A percentile compares a stretch with the other conserved stretches of the same genome.
phyloP scores from a whole-genome alignment of 92 coral and sea anemone species.

The Micromussa lordhowensis region DNA sequence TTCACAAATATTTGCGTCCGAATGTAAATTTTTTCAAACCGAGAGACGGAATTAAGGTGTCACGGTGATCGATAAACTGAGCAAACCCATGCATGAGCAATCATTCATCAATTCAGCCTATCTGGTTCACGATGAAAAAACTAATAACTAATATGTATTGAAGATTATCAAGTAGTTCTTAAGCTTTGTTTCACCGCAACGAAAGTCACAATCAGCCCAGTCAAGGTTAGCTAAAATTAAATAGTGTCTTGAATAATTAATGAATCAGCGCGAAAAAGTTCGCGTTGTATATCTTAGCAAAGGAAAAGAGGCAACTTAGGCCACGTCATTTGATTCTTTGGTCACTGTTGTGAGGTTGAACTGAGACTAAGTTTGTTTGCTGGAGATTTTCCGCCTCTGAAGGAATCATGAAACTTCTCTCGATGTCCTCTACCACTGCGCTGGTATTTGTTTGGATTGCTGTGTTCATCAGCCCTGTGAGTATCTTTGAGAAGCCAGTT shows the following conservation, averaged over 20 bases:
- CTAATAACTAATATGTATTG: no score
- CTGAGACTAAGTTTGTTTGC: neutral
- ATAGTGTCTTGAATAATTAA: neutral
- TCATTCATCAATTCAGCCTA: neutral
- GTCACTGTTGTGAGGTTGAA: neutral
- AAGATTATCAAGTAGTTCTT: no score
- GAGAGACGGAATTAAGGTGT: neutral
- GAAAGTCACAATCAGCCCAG: neutral
- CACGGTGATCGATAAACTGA: no score
- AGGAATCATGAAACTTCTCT: neutral
- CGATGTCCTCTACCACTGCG: neutral
- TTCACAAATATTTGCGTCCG: neutral
- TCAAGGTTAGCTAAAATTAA: neutral
- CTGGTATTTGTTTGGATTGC: neutral
- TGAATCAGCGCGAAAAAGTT: neutral
- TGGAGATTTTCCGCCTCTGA: neutral
- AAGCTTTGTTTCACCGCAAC: no score
- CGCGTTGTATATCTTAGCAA: neutral
- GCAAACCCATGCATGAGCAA: neutral
- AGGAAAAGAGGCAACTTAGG: neutral
- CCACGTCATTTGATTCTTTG: neutral
- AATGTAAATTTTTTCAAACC: neutral
- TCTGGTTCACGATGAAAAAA: neutral
- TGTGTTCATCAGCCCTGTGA: neutral
- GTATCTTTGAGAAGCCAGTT: neutral